Evolutionary conservation across 2,113 vertebrate genomes (phyloP), one percentile per base, ranked within the genome.

Genomic region (Lagopus muta): DNA sequence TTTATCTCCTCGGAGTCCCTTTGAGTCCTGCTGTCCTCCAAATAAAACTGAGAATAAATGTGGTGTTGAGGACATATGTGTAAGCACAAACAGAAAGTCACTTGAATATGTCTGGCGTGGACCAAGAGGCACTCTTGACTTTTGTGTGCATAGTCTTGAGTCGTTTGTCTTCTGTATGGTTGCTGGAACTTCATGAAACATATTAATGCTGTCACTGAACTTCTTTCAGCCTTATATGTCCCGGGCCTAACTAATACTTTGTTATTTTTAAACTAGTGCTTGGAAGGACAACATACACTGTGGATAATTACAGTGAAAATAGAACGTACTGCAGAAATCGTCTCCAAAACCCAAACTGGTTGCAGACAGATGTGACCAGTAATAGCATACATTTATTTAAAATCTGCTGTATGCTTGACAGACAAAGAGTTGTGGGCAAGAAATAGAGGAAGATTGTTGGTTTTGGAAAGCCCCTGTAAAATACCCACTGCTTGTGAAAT

Each of bases 211-310:
- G 1, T 96, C 87, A 81, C 70, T 93, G 75, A 94, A 82, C 73
- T 96, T 70, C 84, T 52, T 80, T 88, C 71, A 97, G 78, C 92
- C 76, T 95, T 88, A 30, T 55, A 58, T 83, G 89, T 95, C 82
- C 84, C 50, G 88, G 65, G 77, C 90, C 96, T 95, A 96, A 88
- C 94, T 95, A 96, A 71, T 87, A 74, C 85, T 96, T 83, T 88
- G 90, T 82, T 97, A 94, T 97, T 97, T 97, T 97, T 96, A 92
- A 95, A 67, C 82, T 90, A 90, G 82, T 47, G 61, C 95, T 95
- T 97, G 97, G 97, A 97, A 96, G 89, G 86, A 89, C 94, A 97
- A 78, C 88, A 94, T 92, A 94, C 89, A 78, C 83, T 96, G 76
- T 58, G 92, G 88, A 95, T 97, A 96, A 97, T 97, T 97, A 94